phyloP scores from a whole-genome alignment of 2,888 invertebrate genomes.

The Dasypogon diadema region DNA sequence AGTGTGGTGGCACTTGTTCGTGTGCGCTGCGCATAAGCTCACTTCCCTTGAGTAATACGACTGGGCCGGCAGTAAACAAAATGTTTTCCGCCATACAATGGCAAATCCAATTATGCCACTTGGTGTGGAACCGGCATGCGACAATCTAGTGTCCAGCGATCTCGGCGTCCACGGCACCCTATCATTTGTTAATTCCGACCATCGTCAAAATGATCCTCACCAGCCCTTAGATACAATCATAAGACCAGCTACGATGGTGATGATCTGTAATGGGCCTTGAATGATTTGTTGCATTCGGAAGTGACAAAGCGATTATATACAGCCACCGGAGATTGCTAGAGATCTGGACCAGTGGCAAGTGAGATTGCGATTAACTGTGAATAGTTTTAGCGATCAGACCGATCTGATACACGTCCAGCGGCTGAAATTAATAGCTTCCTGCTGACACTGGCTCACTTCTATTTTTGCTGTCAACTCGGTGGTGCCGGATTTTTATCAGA shows the following conservation, averaged over 20 bases:
- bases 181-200: not conserved
- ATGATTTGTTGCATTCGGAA: conserved; percentile 54
- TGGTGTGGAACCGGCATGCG: conserved; percentile 32
- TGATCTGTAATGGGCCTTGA: conserved; percentile 6
- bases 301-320: conserved; percentile 49
- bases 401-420: conserved; percentile 34
- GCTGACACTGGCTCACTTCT: not conserved
- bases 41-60: not conserved
- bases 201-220: not conserved
- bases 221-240: not conserved
- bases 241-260: not conserved
- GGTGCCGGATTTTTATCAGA: not conserved
- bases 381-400: conserved; percentile 13
- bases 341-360: conserved; percentile 1
- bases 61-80: not conserved
- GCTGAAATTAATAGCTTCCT: conserved; percentile 47
- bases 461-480: not conserved
- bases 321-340: conserved; percentile 3
- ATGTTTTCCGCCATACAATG: conserved; percentile 20
- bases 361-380: not conserved
- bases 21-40: not conserved
- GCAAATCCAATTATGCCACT: conserved; percentile 43
- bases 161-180: conserved; percentile 13
- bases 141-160: not conserved
- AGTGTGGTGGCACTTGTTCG: not conserved